Evolutionary conservation across 1,140 invertebrate genomes (phyloP), one percentile per base, ranked within the genome.

Genomic region (Sitophilus oryzae): DNA sequence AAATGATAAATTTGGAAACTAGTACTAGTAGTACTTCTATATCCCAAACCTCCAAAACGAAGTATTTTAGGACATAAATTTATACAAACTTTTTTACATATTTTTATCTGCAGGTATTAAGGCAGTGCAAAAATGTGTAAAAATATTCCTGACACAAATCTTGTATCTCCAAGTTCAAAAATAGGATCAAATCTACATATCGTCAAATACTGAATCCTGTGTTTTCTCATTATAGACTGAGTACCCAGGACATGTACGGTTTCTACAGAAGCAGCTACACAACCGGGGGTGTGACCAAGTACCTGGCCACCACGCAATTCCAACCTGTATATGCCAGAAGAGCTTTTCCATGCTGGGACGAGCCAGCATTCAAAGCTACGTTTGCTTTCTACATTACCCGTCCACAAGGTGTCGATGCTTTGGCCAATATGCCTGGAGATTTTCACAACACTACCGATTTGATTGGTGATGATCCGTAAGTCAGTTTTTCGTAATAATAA

Each of bases 271-370:
- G 57, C n/a, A 55, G 38, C 10, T 60, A 66, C 22, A 42, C 10
- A 16, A 43, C 3, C 21, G 44, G 21, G 10, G 34, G 41, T 1
- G 23, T 22, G 1, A 54, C 36, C 1, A 64, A 58, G 43, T 61
- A 59, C 45, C 30, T 91, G 14, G 81, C 82, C 1, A 83, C 80
- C 1, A 89, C 88, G 0, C 90, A 94, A 69, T 84, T 93, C 62
- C 82, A 92, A 65, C 80, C 89, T 0, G 88, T 82, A 0, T 82
- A 83, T 69, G 89, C 90, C 0, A 76, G 92, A 8, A 75, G 81
- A 34, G 86, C 86, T 1, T 93, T 94, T 66, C 92, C 92, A 0
- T 93, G 90, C 66, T 90, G 89, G 64, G 93, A 96, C 70, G 92
- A 96, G 64, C 93, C 93, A 0, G 74, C 76, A 11, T 82, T 88